Percentiles rank a stretch among this genome's conserved stretches.
Conservation (phyloP, 2,797 vertebrate species). For the Manis javanica region DNA sequence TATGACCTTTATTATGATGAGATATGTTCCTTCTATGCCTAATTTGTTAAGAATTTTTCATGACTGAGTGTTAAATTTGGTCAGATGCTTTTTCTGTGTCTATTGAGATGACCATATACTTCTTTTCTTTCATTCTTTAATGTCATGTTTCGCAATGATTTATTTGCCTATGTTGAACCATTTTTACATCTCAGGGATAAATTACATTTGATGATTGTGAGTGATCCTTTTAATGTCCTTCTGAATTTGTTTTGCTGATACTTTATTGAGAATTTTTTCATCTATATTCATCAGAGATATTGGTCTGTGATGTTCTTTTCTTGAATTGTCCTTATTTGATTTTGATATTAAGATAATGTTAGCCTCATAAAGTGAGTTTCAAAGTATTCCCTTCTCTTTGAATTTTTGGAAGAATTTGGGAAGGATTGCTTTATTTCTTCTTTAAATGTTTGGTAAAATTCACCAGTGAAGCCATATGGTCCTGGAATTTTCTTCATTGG, state of each 20-base stretch:
- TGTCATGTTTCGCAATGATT: no score
- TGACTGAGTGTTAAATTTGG: no score
- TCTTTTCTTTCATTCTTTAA: no score
- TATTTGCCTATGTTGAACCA: no score
- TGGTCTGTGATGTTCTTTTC: neutral
- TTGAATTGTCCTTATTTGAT: neutral
- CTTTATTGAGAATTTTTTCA: neutral
- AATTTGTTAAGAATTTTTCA: no score
- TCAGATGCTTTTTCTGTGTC: no score
- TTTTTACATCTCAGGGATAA: no score
- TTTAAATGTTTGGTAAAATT: neutral
- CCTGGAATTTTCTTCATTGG: neutral
- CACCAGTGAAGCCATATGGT: neutral
- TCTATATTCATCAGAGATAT: neutral
- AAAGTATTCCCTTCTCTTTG: neutral
- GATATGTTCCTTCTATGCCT: no score
- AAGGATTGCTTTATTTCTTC: neutral
- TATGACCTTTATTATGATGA: no score
- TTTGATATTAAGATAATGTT: neutral
- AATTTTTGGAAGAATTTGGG: neutral
- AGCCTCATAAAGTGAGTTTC: neutral
- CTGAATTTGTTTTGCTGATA: neutral
- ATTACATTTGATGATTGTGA: neutral
- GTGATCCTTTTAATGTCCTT: neutral
- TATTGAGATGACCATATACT: no score